A percentile compares a stretch with the other conserved stretches of the same genome.
Evolutionary conservation across 2,797 vertebrate species (phyloP).

Genomic region (Delichon dasypus): DNA sequence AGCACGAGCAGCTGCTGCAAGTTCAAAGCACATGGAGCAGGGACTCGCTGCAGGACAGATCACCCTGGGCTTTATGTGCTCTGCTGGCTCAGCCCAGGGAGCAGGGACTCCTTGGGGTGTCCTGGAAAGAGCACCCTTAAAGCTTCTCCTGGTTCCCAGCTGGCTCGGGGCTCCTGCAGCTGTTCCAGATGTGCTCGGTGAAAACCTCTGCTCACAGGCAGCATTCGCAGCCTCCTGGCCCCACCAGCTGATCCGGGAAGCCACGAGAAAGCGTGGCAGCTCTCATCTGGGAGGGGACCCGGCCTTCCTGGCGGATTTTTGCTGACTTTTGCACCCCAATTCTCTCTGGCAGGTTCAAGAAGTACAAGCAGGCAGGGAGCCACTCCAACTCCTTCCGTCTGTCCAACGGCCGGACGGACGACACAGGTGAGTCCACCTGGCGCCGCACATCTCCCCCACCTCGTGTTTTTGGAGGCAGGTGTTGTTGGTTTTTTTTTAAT

Average conservation of each 20-base stretch:
- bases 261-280: neutral
- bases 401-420: conserved; percentile 92
- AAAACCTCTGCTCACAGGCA: neutral
- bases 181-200: neutral
- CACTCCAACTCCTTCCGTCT: conserved; percentile 97
- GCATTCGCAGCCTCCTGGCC: neutral
- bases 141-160: neutral
- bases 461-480: neutral
- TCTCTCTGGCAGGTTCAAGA: conserved; percentile 88
- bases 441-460: neutral
- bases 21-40: neutral
- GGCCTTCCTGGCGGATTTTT: neutral
- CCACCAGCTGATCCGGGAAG: neutral
- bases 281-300: neutral
- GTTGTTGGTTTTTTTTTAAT: neutral
- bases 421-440: conserved; percentile 82
- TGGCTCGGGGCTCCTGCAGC: neutral
- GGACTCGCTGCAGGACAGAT: neutral
- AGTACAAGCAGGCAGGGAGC: conserved; percentile 97
- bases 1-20: neutral
- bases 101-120: neutral
- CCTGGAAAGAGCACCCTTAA: neutral
- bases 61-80: neutral
- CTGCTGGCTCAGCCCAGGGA: neutral
- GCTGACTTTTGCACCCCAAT: neutral